Base-by-base conservation (phyloP, 2,797 vertebrate genomes). In the Xiphophorus birchmanni region DNA sequence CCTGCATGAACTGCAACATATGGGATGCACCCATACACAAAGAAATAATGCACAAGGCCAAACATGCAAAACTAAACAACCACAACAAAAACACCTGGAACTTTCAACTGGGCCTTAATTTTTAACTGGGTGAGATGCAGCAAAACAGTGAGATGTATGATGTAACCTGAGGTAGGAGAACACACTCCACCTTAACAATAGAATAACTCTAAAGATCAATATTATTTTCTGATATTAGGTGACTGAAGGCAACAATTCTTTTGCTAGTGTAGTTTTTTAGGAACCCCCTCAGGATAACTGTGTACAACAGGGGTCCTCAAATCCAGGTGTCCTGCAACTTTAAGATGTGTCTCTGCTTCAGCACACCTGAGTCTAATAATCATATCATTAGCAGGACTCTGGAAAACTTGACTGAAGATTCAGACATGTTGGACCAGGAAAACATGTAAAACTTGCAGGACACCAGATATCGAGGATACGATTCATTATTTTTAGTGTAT, bases 201-300 rank as follows among this genome's bases (percentile, higher is more conserved):
- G 81, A 60, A 76, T 65, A 84, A 32, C 71, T 76, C 21, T 75
- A 58, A 84, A 73, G 74, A 93, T 90, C 85, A 85, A 89, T 88
- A 86, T 74, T 79, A 77, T 80, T 78, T 83, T 23, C 48, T 76
- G 63, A 87, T 81, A 86, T 58, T 80, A 77, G 45, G 75, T 45
- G 47, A 85, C 80, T 82, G 60, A 84, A 85, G 45, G 81, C 80
- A 86, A 81, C 73, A 72, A 73, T 76, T 79, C 60, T 80, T 80
- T 79, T 72, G 72, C 78, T 81, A 78, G 74, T 23, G 1, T 11
- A 78, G 75, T 23, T 69, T 73, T 80, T 82, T 79, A 87, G 63
- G 74, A 80, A 74, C 50, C 37, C 56, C 69, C 71, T 81, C 81
- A 80, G 60, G 12, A 84, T 18, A 26, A 72, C 78, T 23, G 40